Conservation (phyloP, 1,140 invertebrate species). For the Brachionus koreanus region DNA sequence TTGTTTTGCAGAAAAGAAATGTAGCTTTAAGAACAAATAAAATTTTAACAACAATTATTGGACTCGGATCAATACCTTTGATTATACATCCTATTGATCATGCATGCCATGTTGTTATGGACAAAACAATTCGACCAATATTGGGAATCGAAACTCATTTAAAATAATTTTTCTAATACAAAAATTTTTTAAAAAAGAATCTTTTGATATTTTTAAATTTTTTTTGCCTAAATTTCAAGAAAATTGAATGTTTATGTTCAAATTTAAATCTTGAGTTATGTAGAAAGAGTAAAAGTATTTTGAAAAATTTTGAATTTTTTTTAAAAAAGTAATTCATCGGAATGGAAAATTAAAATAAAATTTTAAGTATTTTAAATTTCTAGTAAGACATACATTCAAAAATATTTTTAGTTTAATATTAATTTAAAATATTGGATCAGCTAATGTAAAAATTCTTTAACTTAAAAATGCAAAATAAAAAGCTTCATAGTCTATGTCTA, state of each 20-base stretch:
- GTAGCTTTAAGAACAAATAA: slow-evolving; percentile 60
- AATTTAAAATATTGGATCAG: background rate
- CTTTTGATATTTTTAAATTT: background rate
- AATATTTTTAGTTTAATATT: background rate
- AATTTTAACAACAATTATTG: slow-evolving; percentile 71
- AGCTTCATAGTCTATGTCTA: background rate
- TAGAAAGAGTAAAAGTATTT: background rate
- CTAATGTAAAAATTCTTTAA: background rate
- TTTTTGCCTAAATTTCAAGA: too few species aligned
- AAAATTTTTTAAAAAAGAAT: background rate
- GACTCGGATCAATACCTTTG: slow-evolving; percentile 78
- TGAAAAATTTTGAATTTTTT: background rate
- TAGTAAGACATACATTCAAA: too few species aligned
- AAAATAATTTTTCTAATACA: background rate
- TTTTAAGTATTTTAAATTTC: too few species aligned
- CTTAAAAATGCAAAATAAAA: background rate
- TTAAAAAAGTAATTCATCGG: background rate
- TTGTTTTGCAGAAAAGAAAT: slow-evolving; percentile 61
- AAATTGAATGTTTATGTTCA: too few species aligned
- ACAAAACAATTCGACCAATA: slow-evolving; percentile 63
- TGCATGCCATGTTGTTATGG: slow-evolving; percentile 73
- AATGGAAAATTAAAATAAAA: background rate
- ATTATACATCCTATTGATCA: slow-evolving; percentile 86
- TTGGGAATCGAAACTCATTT: slow-evolving; percentile 2
- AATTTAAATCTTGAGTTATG: too few species aligned